Evolutionary conservation across 2,113 vertebrate genomes (phyloP).

Genomic region (Melanocharis versteri): DNA sequence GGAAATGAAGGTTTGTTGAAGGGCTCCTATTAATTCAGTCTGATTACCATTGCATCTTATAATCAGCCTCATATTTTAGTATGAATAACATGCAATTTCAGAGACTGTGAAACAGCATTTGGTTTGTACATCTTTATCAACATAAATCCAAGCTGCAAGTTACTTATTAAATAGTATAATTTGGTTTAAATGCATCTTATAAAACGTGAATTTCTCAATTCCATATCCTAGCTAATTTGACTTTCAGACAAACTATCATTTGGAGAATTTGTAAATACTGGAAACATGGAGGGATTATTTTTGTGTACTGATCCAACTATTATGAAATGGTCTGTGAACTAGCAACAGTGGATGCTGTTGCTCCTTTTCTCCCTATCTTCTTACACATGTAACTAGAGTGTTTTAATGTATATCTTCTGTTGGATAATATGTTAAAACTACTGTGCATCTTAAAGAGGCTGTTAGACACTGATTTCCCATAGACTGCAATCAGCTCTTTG

Average conservation of each 20-base stretch:
- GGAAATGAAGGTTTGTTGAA: conserved; percentile 69
- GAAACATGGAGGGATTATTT: background rate
- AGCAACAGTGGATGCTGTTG: background rate
- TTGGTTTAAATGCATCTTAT: conserved; percentile 58
- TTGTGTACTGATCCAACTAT: background rate
- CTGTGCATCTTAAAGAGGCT: conserved; percentile 54
- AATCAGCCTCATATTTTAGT: conserved; percentile 73
- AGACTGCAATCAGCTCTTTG: conserved; percentile 69
- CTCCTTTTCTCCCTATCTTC: background rate
- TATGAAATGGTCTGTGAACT: background rate
- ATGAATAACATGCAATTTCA: conserved; percentile 70
- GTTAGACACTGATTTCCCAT: conserved; percentile 63
- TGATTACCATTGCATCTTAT: conserved; percentile 72
- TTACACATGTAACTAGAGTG: background rate
- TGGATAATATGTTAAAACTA: conserved; percentile 57
- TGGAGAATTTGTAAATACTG: conserved; percentile 31
- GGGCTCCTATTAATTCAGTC: conserved; percentile 72
- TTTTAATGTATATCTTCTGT: conserved; percentile 33
- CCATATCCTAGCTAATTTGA: conserved; percentile 45
- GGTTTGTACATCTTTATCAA: conserved; percentile 64
- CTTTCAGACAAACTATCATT: conserved; percentile 34
- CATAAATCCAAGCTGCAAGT: conserved; percentile 56
- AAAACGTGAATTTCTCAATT: conserved; percentile 45
- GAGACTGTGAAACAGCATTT: conserved; percentile 57
- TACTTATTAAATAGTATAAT: conserved; percentile 70